Evolutionary conservation across 2,113 vertebrate species (phyloP).

Genomic region (Pseudorectes ferrugineus): DNA sequence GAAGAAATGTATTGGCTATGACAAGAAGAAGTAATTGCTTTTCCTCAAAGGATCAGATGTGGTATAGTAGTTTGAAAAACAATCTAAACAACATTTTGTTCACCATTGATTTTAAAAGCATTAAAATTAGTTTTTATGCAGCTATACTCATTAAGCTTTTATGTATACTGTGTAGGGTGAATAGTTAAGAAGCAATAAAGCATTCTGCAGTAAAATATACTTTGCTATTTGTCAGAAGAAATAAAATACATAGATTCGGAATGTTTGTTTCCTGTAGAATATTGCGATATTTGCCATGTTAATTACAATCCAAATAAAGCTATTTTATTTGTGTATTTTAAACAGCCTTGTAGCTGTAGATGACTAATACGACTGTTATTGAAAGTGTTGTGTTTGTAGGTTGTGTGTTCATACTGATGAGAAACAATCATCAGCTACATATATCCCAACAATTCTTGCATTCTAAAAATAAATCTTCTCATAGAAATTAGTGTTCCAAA

Average conservation of each 20-base stretch:
- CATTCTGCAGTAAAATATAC: conserved; percentile 64
- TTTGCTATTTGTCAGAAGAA: conserved; percentile 51
- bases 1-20: conserved; percentile 67
- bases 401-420: neutral
- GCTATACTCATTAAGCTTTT: conserved; percentile 68
- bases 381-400: conserved; percentile 1
- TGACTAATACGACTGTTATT: conserved; percentile 48
- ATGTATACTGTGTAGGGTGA: conserved; percentile 48
- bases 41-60: conserved; percentile 58
- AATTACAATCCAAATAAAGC: conserved; percentile 68
- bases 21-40: conserved; percentile 71
- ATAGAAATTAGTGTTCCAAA: neutral
- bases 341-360: conserved; percentile 20
- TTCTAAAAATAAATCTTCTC: neutral
- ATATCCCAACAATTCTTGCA: neutral
- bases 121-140: conserved; percentile 70
- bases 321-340: conserved; percentile 54
- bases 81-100: conserved; percentile 68
- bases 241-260: conserved; percentile 42
- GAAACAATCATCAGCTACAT: neutral
- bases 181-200: conserved; percentile 63
- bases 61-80: conserved; percentile 59
- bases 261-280: conserved; percentile 59
- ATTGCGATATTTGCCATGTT: conserved; percentile 53
- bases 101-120: conserved; percentile 75